Conservation (phyloP, 1,140 invertebrate genomes). For the Neodiprion fabricii region DNA sequence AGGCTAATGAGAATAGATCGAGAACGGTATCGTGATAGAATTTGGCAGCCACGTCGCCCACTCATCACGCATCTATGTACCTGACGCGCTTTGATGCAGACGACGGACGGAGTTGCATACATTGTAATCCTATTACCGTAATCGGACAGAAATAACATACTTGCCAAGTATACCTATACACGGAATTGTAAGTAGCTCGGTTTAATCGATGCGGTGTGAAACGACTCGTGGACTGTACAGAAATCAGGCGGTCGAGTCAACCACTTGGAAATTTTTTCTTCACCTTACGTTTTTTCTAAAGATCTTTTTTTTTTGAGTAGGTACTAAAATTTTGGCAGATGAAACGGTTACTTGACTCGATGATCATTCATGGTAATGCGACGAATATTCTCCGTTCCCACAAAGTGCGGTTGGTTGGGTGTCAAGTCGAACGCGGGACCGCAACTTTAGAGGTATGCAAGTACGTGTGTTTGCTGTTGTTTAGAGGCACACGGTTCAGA, state of each 20-base stretch:
- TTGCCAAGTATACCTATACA: background rate
- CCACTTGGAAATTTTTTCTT: no score
- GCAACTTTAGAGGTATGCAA: no score
- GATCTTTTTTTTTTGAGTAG: no score
- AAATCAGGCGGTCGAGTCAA: no score
- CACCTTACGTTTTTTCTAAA: no score
- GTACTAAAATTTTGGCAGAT: no score
- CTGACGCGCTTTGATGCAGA: background rate
- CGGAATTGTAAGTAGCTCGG: background rate
- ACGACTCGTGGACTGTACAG: no score
- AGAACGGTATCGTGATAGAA: constrained; percentile 1
- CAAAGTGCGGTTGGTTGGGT: background rate
- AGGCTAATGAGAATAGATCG: constrained; percentile 4
- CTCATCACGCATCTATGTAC: background rate
- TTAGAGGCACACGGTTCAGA: background rate
- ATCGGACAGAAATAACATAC: background rate
- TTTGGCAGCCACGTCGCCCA: constrained; percentile 3
- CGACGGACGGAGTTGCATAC: background rate
- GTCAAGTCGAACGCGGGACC: no score
- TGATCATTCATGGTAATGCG: no score
- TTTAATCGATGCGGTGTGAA: background rate
- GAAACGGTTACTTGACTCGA: no score
- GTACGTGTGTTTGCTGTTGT: constrained; percentile 4
- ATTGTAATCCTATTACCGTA: background rate
- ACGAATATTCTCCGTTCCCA: background rate